A percentile compares a stretch with the other conserved stretches of the same genome.
Evolutionary conservation across 37 sponge, comb jelly and placozoan genomes (phyloP).

Genomic region (Bolinopsis microptera): DNA sequence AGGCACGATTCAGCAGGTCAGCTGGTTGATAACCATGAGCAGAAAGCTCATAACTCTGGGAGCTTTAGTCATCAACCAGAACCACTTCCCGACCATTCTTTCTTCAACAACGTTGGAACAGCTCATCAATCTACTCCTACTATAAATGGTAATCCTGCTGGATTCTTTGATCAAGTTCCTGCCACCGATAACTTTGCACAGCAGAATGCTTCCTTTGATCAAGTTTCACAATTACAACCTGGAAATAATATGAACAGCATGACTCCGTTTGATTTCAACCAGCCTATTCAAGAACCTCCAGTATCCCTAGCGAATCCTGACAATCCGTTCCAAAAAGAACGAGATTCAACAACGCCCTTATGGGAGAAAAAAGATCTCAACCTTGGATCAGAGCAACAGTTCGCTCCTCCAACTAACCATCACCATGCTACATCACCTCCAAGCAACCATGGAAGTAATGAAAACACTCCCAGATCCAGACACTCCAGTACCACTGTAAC

Average conservation of each 20-base stretch:
- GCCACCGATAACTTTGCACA: not conserved
- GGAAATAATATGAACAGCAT: not conserved
- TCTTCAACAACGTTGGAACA: not conserved
- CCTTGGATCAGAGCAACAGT: not conserved
- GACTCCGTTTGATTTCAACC: not conserved
- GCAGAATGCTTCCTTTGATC: not conserved
- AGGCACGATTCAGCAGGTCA: not conserved
- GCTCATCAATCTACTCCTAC: not conserved
- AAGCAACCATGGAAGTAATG: not conserved
- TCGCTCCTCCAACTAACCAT: not conserved
- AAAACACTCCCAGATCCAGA: not conserved
- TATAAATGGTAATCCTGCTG: not conserved
- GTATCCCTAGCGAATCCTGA: slow-evolving; percentile 6
- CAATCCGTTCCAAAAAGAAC: slow-evolving; percentile 12
- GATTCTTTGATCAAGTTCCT: not conserved
- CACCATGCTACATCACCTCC: not conserved
- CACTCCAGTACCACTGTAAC: slow-evolving; percentile 2
- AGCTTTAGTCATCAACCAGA: not conserved
- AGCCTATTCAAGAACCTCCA: not conserved
- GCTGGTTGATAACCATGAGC: not conserved
- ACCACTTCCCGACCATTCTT: not conserved
- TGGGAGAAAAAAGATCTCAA: slow-evolving; percentile 53
- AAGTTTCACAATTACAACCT: too few species aligned
- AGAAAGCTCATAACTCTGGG: not conserved
- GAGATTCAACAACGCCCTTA: slow-evolving; percentile 49